These are phyloP conservation scores for Drosophila melanosoma DNA, from an alignment of 2,888 invertebrate genomes.

Conservation along the genomic window DNA sequence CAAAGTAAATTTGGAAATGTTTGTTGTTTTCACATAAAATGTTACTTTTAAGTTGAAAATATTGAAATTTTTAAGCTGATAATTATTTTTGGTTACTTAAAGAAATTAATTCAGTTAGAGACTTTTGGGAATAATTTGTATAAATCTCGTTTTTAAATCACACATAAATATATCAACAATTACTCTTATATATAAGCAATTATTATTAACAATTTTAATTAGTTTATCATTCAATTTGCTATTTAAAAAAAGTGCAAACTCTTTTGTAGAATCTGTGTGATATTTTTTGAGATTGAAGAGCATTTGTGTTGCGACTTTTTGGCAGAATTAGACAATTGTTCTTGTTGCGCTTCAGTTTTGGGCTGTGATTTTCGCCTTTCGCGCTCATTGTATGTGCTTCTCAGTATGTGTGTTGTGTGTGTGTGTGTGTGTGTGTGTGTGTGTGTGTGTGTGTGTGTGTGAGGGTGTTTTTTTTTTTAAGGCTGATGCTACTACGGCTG, in stretches of 20 bases:
- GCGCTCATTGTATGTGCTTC: constrained; percentile 38
- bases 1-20: not conserved
- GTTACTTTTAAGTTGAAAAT: not conserved
- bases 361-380: constrained; percentile 71
- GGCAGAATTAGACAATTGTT: constrained; percentile 6
- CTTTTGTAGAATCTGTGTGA: not conserved
- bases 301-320: constrained; percentile 18
- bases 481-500: constrained; percentile 33
- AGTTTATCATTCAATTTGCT: not conserved
- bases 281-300: constrained; percentile 12
- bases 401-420: too few relatives aligned
- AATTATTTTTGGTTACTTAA: not conserved
- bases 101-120: not conserved
- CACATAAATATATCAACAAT: not conserved
- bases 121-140: not conserved
- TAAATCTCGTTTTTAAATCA: not conserved
- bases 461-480: constrained; percentile 12
- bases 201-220: not conserved
- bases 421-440: too few relatives aligned
- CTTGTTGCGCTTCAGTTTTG: constrained; percentile 69
- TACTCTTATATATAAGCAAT: not conserved
- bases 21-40: not conserved
- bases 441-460: constrained; percentile 10
- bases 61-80: not conserved
- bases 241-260: too few relatives aligned